Conservation (phyloP, 2,888 invertebrate genomes). For the Colletes collaris region DNA sequence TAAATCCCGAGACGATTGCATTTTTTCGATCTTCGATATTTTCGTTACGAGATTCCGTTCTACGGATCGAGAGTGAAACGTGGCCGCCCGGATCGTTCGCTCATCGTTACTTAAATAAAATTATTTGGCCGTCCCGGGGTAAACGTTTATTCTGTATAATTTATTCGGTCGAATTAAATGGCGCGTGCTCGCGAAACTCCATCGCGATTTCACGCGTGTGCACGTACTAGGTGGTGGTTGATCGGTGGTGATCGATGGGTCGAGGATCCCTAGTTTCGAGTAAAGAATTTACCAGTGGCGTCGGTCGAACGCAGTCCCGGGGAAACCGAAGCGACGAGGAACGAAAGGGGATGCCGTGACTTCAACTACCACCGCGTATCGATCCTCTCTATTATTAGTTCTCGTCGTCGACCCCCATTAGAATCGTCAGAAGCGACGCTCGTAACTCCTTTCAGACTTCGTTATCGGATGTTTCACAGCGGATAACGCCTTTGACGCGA, state of each 20-base stretch:
- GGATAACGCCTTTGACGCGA: conserved; percentile 47
- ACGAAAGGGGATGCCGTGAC: conserved; percentile 36
- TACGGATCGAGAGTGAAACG: too few species aligned
- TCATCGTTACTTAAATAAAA: too few species aligned
- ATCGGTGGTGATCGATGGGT: conserved; percentile 6
- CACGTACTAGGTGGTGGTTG: not conserved
- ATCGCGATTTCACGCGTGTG: too few species aligned
- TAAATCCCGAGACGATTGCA: too few species aligned
- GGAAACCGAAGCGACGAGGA: not conserved
- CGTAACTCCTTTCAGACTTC: conserved; percentile 55
- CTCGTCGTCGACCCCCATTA: conserved; percentile 70
- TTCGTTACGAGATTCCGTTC: too few species aligned
- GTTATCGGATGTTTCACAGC: conserved; percentile 43
- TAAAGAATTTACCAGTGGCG: conserved; percentile 19
- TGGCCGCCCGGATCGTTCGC: too few species aligned
- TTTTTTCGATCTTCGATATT: too few species aligned
- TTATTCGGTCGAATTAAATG: too few species aligned
- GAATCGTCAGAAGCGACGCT: conserved; percentile 66
- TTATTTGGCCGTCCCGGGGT: too few species aligned
- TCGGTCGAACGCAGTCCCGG: conserved; percentile 24
- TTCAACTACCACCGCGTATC: conserved; percentile 63
- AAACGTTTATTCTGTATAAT: too few species aligned
- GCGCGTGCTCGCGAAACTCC: too few species aligned
- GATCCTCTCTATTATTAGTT: conserved; percentile 80
- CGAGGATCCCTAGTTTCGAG: conserved; percentile 26